Evolutionary conservation across 2,888 invertebrate species (phyloP).

Genomic region (Phlogophora meticulosa): DNA sequence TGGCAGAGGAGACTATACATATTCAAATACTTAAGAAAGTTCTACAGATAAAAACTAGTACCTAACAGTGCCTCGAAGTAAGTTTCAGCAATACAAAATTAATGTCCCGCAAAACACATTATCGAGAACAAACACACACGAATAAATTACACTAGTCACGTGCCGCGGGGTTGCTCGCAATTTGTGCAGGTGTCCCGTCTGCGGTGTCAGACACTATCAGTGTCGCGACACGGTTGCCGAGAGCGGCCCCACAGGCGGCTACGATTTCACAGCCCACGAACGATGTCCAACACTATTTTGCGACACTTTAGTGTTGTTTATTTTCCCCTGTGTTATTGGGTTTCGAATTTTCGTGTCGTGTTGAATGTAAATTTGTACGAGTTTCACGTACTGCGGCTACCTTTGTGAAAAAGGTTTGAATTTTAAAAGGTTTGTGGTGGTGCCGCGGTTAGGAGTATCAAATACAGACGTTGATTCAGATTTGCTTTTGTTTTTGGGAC

Average conservation of each 20-base stretch:
- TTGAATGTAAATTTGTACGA: constrained; percentile 71
- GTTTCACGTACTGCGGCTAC: constrained; percentile 59
- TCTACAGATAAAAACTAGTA: background rate
- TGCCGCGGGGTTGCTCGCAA: constrained; percentile 66
- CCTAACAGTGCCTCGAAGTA: constrained; percentile 14
- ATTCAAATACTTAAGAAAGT: too few relatives aligned
- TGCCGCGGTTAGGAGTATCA: constrained; percentile 23
- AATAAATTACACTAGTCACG: constrained; percentile 63
- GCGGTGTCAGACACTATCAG: constrained; percentile 74
- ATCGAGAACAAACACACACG: constrained; percentile 52
- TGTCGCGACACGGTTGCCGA: constrained; percentile 63
- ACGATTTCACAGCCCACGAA: constrained; percentile 68
- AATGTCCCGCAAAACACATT: constrained; percentile 51
- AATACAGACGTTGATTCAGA: constrained; percentile 31
- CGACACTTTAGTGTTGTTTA: constrained; percentile 71
- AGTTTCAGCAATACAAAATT: constrained; percentile 36
- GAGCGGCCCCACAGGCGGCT: constrained; percentile 61
- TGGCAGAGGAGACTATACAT: too few relatives aligned
- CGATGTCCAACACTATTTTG: constrained; percentile 67
- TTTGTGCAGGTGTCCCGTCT: constrained; percentile 71
- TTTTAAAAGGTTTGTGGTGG: constrained; percentile 41
- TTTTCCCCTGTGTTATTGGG: constrained; percentile 71
- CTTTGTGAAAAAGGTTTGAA: constrained; percentile 53
- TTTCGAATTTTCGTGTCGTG: constrained; percentile 72
- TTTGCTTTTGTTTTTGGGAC: constrained; percentile 24